phyloP scores from a whole-genome alignment of 2,888 invertebrate species.

The Rotaria macrura region DNA sequence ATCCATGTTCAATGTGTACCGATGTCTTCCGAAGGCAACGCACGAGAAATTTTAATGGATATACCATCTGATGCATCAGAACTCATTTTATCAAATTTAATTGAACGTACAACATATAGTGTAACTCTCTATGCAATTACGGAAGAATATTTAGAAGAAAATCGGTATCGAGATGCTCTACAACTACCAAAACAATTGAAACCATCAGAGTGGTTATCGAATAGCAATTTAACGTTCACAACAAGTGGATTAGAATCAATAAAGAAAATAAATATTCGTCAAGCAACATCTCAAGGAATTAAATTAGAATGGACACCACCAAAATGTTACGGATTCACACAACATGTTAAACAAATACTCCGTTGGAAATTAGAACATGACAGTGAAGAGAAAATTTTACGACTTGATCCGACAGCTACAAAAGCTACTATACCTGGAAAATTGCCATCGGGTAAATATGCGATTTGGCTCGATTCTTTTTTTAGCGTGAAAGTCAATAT shows the following conservation, averaged over 20 bases:
- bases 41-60: slow-evolving; percentile 37
- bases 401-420: not conserved
- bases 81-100: slow-evolving; percentile 41
- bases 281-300: not conserved
- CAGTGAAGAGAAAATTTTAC: not conserved
- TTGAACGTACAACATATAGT: slow-evolving; percentile 47
- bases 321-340: not conserved
- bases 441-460: not conserved
- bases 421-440: not conserved
- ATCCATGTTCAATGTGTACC: slow-evolving; percentile 36
- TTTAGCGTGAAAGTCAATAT: not conserved
- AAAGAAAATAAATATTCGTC: not conserved
- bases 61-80: slow-evolving; percentile 43
- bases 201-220: slow-evolving; percentile 46
- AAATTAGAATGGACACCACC: not conserved
- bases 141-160: slow-evolving; percentile 47
- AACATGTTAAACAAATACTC: not conserved
- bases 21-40: not conserved
- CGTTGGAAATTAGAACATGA: not conserved
- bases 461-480: not conserved
- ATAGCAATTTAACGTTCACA: slow-evolving; percentile 42
- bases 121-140: slow-evolving; percentile 47
- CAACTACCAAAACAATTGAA: slow-evolving; percentile 42
- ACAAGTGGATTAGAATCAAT: slow-evolving; percentile 44
- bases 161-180: slow-evolving; percentile 39